Evolutionary conservation across 2,113 vertebrate species (phyloP).

Genomic region (Calidris pugnax): DNA sequence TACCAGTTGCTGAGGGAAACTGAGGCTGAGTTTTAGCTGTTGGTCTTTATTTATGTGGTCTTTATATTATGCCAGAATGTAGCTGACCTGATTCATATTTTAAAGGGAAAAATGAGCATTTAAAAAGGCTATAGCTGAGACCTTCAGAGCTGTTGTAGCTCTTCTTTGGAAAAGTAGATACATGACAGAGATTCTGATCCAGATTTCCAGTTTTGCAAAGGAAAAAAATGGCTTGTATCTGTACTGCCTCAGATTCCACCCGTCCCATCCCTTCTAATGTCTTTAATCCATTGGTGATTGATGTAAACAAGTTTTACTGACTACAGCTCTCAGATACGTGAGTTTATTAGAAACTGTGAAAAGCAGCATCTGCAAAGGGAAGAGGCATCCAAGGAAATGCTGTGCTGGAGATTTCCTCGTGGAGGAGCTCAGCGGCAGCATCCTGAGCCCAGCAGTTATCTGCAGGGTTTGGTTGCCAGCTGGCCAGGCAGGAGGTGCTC

Average conservation of each 20-base stretch:
- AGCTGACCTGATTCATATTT: background rate
- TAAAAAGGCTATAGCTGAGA: background rate
- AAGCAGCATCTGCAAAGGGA: conserved; percentile 19
- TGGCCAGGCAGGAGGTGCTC: background rate
- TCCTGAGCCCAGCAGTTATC: background rate
- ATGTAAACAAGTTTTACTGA: background rate
- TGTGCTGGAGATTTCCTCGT: background rate
- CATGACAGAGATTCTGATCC: background rate
- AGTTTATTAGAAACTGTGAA: background rate
- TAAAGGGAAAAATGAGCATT: background rate
- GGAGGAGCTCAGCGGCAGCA: conserved; percentile 32
- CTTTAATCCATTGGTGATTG: background rate
- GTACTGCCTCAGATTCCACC: background rate
- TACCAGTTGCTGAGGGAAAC: background rate
- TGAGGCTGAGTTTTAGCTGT: background rate
- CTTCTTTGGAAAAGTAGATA: background rate
- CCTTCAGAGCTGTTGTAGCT: background rate
- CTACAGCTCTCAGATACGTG: background rate
- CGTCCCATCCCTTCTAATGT: background rate
- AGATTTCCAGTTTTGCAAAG: background rate
- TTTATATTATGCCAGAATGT: background rate
- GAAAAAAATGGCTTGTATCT: background rate
- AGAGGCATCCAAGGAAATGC: background rate
- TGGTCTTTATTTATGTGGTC: background rate
- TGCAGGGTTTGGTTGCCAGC: background rate